These are phyloP conservation scores for Micromesistius poutassou DNA, from an alignment of 2,797 vertebrate species.

Conservation along the genomic window DNA sequence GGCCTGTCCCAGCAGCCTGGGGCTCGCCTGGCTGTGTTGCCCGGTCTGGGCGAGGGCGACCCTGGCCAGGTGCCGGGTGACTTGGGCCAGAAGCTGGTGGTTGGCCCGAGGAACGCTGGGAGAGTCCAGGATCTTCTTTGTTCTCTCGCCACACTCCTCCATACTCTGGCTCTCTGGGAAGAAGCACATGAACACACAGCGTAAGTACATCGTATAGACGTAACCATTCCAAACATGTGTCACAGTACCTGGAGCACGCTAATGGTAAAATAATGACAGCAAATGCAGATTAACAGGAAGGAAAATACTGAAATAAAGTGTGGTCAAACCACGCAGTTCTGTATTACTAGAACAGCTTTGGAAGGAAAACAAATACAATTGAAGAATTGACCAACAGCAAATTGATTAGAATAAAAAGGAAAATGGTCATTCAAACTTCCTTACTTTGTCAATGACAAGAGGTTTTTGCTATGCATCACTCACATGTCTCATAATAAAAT, in stretches of 20 bases:
- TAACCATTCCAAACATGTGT: background rate
- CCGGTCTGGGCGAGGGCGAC: slow-evolving; percentile 53
- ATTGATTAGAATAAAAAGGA: background rate
- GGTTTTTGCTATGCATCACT: background rate
- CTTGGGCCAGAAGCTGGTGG: slow-evolving; percentile 72
- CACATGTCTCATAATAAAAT: background rate
- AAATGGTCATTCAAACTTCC: background rate
- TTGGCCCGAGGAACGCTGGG: slow-evolving; percentile 74
- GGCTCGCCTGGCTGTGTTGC: slow-evolving; percentile 46
- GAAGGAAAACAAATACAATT: background rate
- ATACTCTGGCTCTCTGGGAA: slow-evolving; percentile 64
- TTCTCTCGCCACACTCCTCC: slow-evolving; percentile 77
- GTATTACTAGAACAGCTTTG: background rate
- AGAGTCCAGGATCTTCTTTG: slow-evolving; percentile 74
- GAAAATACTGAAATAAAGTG: background rate
- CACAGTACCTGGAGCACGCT: background rate
- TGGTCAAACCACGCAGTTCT: background rate
- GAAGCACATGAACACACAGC: slow-evolving; percentile 1
- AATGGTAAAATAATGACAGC: background rate
- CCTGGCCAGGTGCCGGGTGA: slow-evolving; percentile 69
- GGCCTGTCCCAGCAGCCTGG: slow-evolving; percentile 69
- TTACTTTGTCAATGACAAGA: background rate
- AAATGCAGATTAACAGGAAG: background rate
- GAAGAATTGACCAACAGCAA: background rate
- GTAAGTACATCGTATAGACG: background rate